phyloP scores from a whole-genome alignment of 1,140 invertebrate species.

The Drosophila bocqueti region DNA sequence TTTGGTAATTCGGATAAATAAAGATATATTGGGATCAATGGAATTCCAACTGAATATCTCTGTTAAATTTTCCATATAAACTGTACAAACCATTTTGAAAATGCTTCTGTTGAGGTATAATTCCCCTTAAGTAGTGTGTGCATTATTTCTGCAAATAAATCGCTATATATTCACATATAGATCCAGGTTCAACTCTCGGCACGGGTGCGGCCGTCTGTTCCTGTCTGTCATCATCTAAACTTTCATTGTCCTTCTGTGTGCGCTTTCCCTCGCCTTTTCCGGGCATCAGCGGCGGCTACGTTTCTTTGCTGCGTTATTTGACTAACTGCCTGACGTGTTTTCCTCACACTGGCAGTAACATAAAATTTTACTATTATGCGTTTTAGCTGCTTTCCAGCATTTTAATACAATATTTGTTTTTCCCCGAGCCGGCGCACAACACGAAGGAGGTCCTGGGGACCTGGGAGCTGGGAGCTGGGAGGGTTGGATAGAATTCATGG shows the following conservation, averaged over 20 bases:
- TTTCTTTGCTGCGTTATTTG: constrained; percentile 67
- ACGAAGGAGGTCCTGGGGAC: constrained; percentile 32
- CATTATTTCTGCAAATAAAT: not conserved
- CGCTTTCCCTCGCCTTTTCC: constrained; percentile 46
- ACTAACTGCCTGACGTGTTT: constrained; percentile 84
- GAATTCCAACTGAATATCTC: not conserved
- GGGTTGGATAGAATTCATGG: constrained; percentile 77
- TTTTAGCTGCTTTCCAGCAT: constrained; percentile 85
- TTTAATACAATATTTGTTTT: constrained; percentile 84
- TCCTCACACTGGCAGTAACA: constrained; percentile 82
- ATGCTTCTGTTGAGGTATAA: no score
- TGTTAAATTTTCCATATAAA: not conserved
- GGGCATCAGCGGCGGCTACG: constrained; percentile 24
- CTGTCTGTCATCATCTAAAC: constrained; percentile 63
- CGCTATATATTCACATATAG: not conserved
- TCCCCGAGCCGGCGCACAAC: constrained; percentile 40
- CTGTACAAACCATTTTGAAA: not conserved
- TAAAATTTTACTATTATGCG: constrained; percentile 85
- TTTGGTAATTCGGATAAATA: not conserved
- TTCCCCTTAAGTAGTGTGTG: not conserved
- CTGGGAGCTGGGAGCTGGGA: constrained; percentile 1
- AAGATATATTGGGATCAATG: not conserved
- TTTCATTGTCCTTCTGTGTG: constrained; percentile 70
- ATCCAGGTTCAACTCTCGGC: constrained; percentile 17
- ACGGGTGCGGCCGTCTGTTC: constrained; percentile 20